A percentile compares a stretch with the other conserved stretches of the same genome.
phyloP scores from a whole-genome alignment of 1,140 invertebrate genomes.

The Solenopsis fugax region DNA sequence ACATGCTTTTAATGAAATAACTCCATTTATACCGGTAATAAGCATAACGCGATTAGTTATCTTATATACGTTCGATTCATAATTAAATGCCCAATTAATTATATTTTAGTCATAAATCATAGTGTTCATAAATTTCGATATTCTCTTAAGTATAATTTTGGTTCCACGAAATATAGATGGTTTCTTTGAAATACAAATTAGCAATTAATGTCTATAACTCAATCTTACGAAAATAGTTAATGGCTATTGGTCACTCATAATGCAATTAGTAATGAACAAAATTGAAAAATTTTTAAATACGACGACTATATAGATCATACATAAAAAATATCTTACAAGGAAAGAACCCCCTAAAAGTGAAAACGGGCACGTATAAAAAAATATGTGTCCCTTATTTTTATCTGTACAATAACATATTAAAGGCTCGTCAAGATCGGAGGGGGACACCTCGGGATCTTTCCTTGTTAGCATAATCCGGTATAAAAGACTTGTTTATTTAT shows the following conservation, averaged over 20 bases:
- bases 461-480: background rate
- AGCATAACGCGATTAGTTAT: background rate
- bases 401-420: no score
- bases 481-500: slow-evolving; percentile 27
- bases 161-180: background rate
- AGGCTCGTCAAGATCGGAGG: no score
- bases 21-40: background rate
- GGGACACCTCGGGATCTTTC: no score
- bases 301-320: no score
- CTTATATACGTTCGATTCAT: background rate
- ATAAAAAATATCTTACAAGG: background rate
- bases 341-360: no score
- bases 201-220: background rate
- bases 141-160: background rate
- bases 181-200: background rate
- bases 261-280: background rate
- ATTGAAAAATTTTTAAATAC: background rate
- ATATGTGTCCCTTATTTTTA: no score
- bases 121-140: background rate
- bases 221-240: background rate
- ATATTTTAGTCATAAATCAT: slow-evolving; percentile 11
- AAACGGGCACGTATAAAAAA: no score
- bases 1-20: background rate
- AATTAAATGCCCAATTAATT: background rate
- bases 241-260: background rate